Base-by-base conservation (phyloP, 2,797 vertebrate species). In the Pseudocheirus occidentalis region DNA sequence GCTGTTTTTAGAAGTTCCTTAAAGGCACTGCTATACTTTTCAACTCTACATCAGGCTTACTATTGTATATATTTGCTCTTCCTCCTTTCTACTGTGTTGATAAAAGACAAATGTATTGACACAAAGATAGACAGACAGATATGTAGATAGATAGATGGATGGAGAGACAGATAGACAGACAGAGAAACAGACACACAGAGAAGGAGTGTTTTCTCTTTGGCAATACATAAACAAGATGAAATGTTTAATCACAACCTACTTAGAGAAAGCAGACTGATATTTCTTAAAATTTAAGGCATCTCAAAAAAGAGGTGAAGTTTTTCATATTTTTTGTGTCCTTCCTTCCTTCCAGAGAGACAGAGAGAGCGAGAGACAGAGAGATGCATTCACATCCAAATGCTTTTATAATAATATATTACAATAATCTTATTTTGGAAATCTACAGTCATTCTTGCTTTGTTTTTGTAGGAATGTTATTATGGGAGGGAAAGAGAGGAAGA, bases 41-140 rank as follows among this genome's bases (percentile, higher is more conserved):
- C 91, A 90, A 34, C 16, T 46, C 54, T 40, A 66, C 10, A 3
- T 0, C 34, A 90, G 27, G 46, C 34, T 57, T n/a, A 96, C 29
- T 58, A 1, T 18, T 34, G 46, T 92, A 57, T 46, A 81, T 55
- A 34, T 94, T 95, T 94, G 94, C 93, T 97, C 92, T 94, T 46
- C 12, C 92, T 94, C 66, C 3, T 95, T 94, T 94, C n/a, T 87
- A 81, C 54, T 92, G 54, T 94, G 54, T 58, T 0, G 52, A 94
- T 95, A 92, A 95, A 94, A 97, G 95, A 52, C 55, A 97, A 96
- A 90, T 0, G 1, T 29, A 58, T 58, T 56, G 5, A 24, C 1
- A 56, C 5, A 56, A 5, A 56, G 1, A 56, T 21, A 56, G 5
- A 56, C 4, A 56, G 21, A 56, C 1, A 56, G 21, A 56, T 4